Evolutionary conservation across 2,888 invertebrate genomes (phyloP), one percentile per base, ranked within the genome.

Genomic region (Agrochola macilenta): DNA sequence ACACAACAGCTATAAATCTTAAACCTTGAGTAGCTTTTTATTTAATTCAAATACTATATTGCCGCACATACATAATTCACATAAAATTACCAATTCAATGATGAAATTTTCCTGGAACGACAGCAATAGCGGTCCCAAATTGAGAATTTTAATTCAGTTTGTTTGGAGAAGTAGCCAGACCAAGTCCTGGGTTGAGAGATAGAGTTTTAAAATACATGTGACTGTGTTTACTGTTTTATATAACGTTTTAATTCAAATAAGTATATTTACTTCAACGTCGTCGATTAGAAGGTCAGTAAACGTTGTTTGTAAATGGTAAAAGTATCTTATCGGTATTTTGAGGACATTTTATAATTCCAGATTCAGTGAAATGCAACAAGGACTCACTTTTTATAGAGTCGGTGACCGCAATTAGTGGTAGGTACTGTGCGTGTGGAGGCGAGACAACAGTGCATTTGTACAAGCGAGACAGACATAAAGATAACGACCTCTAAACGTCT

Each of bases 41-140:
- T 49, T 35, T 49, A 35, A 74, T 75, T 74, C 65, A 49, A 88
- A 78, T 65, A 73, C n/a, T 58, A 64, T 82, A 57, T 74, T 81
- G 79, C 70, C 80, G 79, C 78, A 77, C 78, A 92, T 92, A 87
- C 89, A 92, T 94, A 89, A 94, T 94, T 93, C 92, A 94, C 79
- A 87, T 81, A 87, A 88, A 84, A 91, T 92, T 92, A 89, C 78
- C 89, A 92, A 90, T 88, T 88, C 82, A 88, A 89, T 85, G 73
- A 74, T 82, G 71, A 70, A 83, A 74, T 82, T 82, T 78, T 76
- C 83, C 84, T 69, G 82, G 80, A 83, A 74, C 46, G 69, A 78
- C 43, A 79, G 71, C 68, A 69, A 69, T 83, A 81, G 66, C 85
- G 68, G 71, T 70, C 74, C 52, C 26, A 74, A 81, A 83, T 72